These are phyloP conservation scores for Neodiprion fabricii DNA, from an alignment of 1,140 invertebrate genomes.

Conservation along the genomic window DNA sequence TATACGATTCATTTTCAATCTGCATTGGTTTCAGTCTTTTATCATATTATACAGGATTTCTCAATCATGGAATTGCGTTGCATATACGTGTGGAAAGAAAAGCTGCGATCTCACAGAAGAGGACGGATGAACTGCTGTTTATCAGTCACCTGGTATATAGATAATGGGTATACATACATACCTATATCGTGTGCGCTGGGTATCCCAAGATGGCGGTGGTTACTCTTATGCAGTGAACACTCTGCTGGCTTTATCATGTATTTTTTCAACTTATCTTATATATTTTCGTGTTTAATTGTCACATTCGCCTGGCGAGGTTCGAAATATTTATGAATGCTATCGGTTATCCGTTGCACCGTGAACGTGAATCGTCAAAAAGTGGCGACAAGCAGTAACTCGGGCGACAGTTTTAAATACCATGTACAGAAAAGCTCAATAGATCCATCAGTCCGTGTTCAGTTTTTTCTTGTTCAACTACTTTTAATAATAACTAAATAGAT, in stretches of 20 bases:
- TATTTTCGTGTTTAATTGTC: not conserved
- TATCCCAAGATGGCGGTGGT: not conserved
- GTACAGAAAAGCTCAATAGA: not conserved
- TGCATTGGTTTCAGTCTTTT: too few species aligned
- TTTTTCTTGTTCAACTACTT: too few species aligned
- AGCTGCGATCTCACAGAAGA: too few species aligned
- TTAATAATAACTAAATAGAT: too few species aligned
- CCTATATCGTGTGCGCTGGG: not conserved
- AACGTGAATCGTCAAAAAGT: not conserved
- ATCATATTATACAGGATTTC: too few species aligned
- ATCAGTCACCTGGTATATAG: not conserved
- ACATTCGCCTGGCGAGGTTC: not conserved
- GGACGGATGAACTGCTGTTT: not conserved
- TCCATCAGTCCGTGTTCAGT: too few species aligned
- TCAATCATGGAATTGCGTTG: too few species aligned
- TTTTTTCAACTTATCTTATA: not conserved
- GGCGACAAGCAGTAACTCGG: not conserved
- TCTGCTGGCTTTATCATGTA: constrained; percentile 1
- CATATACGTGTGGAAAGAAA: too few species aligned
- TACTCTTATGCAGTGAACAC: not conserved
- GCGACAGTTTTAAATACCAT: not conserved
- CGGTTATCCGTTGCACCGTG: not conserved
- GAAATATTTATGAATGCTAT: not conserved
- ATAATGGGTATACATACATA: too few species aligned
- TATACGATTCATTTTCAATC: too few species aligned